Conservation (phyloP, 1,140 invertebrate genomes). For the Forficula auricularia region DNA sequence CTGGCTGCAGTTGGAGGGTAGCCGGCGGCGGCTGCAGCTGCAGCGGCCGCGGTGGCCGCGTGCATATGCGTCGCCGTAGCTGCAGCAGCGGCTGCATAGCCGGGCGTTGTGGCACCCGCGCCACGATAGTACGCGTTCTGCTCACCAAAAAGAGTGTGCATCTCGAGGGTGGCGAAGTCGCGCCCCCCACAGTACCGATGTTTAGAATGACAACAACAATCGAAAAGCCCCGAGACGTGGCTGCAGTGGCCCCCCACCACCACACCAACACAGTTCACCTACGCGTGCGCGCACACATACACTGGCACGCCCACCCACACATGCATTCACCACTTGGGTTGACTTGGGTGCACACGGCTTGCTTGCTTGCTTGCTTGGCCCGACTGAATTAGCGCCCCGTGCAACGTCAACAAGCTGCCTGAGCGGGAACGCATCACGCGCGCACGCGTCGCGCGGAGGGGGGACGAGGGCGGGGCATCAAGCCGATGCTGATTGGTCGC, state of each 20-base stretch:
- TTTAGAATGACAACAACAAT: not conserved
- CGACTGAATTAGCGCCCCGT: too few relatives aligned
- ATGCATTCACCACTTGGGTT: too few relatives aligned
- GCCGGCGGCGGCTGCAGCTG: slow-evolving; percentile 27
- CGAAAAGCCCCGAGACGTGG: slow-evolving; percentile 7
- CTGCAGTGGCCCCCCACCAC: not conserved
- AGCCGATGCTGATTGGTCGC: too few relatives aligned
- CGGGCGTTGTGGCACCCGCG: slow-evolving; percentile 23
- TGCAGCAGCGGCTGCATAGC: slow-evolving; percentile 25
- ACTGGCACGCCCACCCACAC: too few relatives aligned
- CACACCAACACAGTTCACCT: not conserved
- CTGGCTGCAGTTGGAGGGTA: slow-evolving; percentile 24
- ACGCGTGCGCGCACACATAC: not conserved
- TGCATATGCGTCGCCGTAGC: slow-evolving; percentile 32
- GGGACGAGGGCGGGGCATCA: too few relatives aligned
- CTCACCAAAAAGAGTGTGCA: slow-evolving; percentile 74
- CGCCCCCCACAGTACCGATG: not conserved
- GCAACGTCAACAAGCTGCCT: too few relatives aligned
- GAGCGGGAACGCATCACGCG: too few relatives aligned
- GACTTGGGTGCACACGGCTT: too few relatives aligned
- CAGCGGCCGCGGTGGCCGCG: slow-evolving; percentile 23
- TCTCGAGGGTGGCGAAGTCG: slow-evolving; percentile 23
- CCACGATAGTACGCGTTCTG: slow-evolving; percentile 52
- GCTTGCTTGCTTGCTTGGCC: too few relatives aligned
- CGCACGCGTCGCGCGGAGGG: too few relatives aligned